Percentiles rank a stretch among this genome's conserved stretches.
Evolutionary conservation across 2,797 vertebrate species (phyloP).

Genomic region (Babyrousa celebensis): DNA sequence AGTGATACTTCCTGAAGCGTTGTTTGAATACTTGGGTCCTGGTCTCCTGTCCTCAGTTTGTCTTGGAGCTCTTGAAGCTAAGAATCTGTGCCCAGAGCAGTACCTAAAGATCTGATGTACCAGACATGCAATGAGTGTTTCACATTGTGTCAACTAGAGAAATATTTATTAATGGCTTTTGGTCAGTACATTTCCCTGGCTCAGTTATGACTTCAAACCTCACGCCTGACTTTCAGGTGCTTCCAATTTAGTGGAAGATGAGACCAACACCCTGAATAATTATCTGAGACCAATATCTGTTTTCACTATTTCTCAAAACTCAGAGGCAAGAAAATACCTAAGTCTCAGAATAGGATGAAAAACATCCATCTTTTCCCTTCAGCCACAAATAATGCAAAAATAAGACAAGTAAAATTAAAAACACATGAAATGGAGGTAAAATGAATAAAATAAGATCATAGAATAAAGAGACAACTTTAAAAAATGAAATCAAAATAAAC

Average conservation of each 20-base stretch:
- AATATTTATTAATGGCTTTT: neutral
- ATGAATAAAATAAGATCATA: neutral
- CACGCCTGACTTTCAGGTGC: neutral
- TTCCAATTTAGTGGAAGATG: neutral
- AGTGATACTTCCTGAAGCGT: neutral
- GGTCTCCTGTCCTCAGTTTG: neutral
- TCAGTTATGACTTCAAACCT: neutral
- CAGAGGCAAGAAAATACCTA: neutral
- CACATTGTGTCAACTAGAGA: neutral
- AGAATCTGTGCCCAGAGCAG: neutral
- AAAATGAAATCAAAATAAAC: neutral
- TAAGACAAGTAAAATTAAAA: neutral
- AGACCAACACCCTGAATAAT: neutral
- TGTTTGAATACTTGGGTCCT: neutral
- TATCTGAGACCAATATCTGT: neutral
- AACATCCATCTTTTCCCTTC: neutral
- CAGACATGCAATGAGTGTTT: neutral
- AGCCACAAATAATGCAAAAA: neutral
- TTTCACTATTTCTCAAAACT: conserved; percentile 18
- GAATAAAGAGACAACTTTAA: neutral
- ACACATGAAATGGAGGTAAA: neutral
- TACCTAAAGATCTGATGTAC: neutral
- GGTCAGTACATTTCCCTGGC: neutral
- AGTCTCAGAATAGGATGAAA: neutral
- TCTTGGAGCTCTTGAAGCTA: neutral